Percentiles rank a stretch among this genome's conserved stretches.
phyloP scores from a whole-genome alignment of 1,140 invertebrate species.

The Mycetomoellerius zeteki region DNA sequence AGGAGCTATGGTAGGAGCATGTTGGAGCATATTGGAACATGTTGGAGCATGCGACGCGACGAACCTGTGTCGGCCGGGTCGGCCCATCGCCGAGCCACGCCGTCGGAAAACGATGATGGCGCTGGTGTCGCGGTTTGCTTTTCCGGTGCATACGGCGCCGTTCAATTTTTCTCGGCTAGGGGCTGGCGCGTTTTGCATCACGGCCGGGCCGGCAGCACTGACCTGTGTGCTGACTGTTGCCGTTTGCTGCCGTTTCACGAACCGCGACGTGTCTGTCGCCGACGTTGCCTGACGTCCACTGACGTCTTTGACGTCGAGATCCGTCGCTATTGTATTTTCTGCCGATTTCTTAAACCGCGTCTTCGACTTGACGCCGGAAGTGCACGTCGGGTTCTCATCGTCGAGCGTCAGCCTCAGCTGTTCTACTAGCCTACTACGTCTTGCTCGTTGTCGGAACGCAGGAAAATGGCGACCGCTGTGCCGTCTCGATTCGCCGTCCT shows the following conservation, averaged over 20 bases:
- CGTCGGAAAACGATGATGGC: too few relatives aligned
- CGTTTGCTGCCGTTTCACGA: neutral
- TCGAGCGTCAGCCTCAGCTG: conserved; percentile 22
- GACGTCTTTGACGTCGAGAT: neutral
- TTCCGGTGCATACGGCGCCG: conserved; percentile 1
- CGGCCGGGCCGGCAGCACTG: too few relatives aligned
- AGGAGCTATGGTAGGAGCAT: too few relatives aligned
- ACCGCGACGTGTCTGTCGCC: neutral
- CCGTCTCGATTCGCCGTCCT: conserved; percentile 87
- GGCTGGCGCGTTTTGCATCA: neutral
- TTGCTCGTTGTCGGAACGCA: neutral
- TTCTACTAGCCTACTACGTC: conserved; percentile 32
- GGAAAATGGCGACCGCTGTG: conserved; percentile 86
- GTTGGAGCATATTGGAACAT: too few relatives aligned
- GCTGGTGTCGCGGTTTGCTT: too few relatives aligned
- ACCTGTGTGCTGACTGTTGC: too few relatives aligned
- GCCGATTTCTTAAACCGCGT: neutral
- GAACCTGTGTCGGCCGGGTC: conserved; percentile 11
- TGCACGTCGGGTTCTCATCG: conserved; percentile 54
- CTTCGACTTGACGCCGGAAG: conserved; percentile 69
- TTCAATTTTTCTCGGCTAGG: conserved; percentile 49
- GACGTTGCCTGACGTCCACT: neutral
- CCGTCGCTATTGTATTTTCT: neutral
- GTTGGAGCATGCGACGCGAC: too few relatives aligned
- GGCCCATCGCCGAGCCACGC: neutral